A percentile compares a stretch with the other conserved stretches of the same genome.
Conservation (phyloP, 2,797 vertebrate genomes). For the Hybognathus amarus region DNA sequence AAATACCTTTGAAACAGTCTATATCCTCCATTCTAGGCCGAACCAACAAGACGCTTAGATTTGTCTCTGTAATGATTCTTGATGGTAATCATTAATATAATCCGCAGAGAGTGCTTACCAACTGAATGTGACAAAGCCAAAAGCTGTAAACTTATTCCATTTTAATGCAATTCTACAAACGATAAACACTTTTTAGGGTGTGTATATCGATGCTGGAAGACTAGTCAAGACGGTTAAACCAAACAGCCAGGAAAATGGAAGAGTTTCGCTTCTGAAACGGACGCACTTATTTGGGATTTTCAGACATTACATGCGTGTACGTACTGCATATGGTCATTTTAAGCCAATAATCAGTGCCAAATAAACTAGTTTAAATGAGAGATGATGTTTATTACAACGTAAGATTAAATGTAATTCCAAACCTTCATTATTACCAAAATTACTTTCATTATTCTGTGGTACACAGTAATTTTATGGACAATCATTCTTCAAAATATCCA, state of each 20-base stretch:
- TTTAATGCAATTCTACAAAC: slow-evolving; percentile 43
- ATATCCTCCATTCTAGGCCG: slow-evolving; percentile 29
- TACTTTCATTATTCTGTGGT: not conserved
- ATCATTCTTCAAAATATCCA: not conserved
- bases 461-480: not conserved
- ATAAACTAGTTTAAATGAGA: not conserved
- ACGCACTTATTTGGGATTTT: not conserved
- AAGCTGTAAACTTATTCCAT: slow-evolving; percentile 37
- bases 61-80: slow-evolving; percentile 33
- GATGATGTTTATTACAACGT: not conserved
- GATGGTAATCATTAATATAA: slow-evolving; percentile 41
- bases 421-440: not conserved
- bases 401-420: not conserved
- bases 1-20: slow-evolving; percentile 64
- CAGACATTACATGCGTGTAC: not conserved
- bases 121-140: slow-evolving; percentile 38
- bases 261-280: not conserved
- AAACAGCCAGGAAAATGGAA: slow-evolving; percentile 20
- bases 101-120: slow-evolving; percentile 34
- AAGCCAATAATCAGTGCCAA: not conserved
- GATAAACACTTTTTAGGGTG: slow-evolving; percentile 33
- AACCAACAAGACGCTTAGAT: slow-evolving; percentile 6
- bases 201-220: slow-evolving; percentile 16
- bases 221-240: too few species aligned
- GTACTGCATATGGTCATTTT: not conserved